Evolutionary conservation across 2,113 vertebrate species (phyloP).

Genomic region (Mormyrus iriodes): DNA sequence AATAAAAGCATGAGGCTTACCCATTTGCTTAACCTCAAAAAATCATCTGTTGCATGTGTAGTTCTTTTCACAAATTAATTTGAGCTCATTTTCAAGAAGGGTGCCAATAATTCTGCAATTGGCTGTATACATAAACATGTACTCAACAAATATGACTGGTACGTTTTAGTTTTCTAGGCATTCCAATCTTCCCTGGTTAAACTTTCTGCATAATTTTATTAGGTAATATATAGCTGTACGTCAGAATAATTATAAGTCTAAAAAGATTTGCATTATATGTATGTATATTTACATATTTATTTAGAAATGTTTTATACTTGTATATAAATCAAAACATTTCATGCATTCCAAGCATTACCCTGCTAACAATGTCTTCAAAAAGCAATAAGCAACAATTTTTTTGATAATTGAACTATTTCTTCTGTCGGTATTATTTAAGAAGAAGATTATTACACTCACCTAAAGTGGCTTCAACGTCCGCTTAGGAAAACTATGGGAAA

Average conservation of each 20-base stretch:
- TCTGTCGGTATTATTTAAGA: background rate
- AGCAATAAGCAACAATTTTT: background rate
- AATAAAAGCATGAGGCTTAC: no score
- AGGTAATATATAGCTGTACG: background rate
- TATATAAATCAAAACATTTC: background rate
- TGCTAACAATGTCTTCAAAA: background rate
- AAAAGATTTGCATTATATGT: background rate
- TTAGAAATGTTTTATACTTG: background rate
- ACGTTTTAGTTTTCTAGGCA: background rate
- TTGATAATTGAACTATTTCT: background rate
- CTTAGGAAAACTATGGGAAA: background rate
- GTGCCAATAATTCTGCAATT: no score
- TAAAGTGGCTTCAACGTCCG: background rate
- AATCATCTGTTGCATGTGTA: no score
- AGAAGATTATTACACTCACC: background rate
- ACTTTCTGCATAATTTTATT: background rate
- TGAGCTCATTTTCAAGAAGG: no score
- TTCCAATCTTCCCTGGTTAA: background rate
- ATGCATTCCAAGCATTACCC: background rate
- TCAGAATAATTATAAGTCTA: background rate
- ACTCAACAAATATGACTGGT: background rate
- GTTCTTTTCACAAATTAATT: no score
- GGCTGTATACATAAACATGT: background rate
- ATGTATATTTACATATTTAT: background rate
- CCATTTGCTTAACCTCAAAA: no score